Evolutionary conservation across 2,888 invertebrate genomes (phyloP).

Genomic region (Venusia cambrica): DNA sequence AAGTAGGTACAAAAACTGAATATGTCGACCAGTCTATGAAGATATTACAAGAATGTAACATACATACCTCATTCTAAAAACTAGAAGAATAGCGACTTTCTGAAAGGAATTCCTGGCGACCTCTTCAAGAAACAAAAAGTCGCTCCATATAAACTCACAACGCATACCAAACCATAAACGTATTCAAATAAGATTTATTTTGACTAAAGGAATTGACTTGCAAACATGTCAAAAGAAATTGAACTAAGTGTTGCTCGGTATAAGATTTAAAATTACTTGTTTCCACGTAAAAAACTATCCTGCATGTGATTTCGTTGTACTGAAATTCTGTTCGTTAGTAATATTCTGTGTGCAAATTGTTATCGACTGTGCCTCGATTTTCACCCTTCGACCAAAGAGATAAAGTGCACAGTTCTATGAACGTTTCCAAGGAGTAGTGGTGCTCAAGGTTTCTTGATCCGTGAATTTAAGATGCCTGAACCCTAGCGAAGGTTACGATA

Average conservation of each 20-base stretch:
- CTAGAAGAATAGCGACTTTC: conserved; percentile 2
- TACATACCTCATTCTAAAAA: neutral
- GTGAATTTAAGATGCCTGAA: conserved; percentile 12
- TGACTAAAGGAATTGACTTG: no score
- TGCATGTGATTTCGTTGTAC: no score
- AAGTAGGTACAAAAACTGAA: no score
- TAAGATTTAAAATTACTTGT: no score
- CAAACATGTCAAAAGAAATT: no score
- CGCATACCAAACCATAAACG: no score
- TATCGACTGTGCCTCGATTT: conserved; percentile 3
- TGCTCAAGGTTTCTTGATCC: conserved; percentile 14
- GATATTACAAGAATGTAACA: neutral
- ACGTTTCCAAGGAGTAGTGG: conserved; percentile 10
- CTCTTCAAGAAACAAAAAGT: conserved; percentile 1
- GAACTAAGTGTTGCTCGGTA: no score
- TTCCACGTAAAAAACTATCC: no score
- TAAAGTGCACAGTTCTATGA: conserved; percentile 10
- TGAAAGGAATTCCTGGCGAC: neutral
- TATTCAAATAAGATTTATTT: no score
- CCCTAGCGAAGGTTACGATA: conserved; percentile 12
- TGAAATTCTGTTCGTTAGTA: no score
- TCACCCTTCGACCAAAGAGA: conserved; percentile 1
- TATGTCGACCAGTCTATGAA: no score
- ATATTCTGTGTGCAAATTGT: conserved; percentile 11
- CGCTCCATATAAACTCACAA: no score